These are phyloP conservation scores for Atta colombica DNA, from an alignment of 1,140 invertebrate species.

Conservation along the genomic window DNA sequence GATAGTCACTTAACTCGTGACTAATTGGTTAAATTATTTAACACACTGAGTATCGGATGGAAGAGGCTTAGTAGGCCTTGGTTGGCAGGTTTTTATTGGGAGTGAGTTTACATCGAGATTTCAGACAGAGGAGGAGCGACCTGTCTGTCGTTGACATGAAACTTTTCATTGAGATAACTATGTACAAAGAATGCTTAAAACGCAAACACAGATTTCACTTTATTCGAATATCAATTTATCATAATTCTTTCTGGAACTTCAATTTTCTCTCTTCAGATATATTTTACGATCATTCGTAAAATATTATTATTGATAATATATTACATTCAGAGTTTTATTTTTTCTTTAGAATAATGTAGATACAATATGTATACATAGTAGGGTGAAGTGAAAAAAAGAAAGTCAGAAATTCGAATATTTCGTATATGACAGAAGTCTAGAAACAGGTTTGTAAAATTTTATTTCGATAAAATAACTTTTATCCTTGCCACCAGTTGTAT, in stretches of 20 bases:
- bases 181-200: not conserved
- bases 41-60: slow-evolving; percentile 22
- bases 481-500: no score
- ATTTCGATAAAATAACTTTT: no score
- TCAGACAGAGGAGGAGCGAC: not conserved
- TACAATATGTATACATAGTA: not conserved
- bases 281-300: no score
- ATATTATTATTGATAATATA: no score
- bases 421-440: no score
- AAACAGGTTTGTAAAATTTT: no score
- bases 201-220: not conserved
- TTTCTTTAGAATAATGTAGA: not conserved
- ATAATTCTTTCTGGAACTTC: not conserved
- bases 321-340: not conserved
- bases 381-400: no score
- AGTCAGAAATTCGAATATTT: no score
- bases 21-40: slow-evolving; percentile 56
- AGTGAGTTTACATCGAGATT: slow-evolving; percentile 27
- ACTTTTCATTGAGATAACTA: slow-evolving; percentile 11
- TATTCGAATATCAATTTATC: not conserved
- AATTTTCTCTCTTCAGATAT: no score
- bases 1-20: slow-evolving; percentile 42
- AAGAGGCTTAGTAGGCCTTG: not conserved
- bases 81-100: slow-evolving; percentile 4
- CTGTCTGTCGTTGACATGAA: not conserved